Evolutionary conservation across 2,113 vertebrate genomes (phyloP).

Genomic region (Thunnus thynnus): DNA sequence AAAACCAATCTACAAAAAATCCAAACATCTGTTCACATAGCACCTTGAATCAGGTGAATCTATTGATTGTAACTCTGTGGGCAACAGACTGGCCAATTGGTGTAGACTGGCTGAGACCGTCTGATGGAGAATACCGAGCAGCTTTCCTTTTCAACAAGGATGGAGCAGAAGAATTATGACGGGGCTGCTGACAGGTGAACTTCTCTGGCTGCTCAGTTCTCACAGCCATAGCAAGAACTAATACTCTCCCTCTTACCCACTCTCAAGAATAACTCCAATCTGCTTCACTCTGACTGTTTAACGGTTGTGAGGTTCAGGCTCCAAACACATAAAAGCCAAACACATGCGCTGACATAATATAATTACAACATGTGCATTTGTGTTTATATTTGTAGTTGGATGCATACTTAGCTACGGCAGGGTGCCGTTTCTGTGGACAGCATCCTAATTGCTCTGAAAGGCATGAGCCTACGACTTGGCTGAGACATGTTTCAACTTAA

Average conservation of each 20-base stretch:
- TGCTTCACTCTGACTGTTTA: conserved; percentile 7
- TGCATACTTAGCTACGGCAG: conserved; percentile 10
- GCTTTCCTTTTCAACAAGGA: conserved; percentile 12
- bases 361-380: conserved; percentile 60
- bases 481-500: conserved; percentile 38
- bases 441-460: conserved; percentile 54
- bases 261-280: conserved; percentile 6
- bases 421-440: conserved; percentile 51
- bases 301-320: conserved; percentile 6
- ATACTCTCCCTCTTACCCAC: background rate
- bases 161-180: conserved; percentile 15
- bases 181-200: conserved; percentile 43
- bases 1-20: background rate
- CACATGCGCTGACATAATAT: conserved; percentile 45
- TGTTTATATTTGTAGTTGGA: conserved; percentile 64
- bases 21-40: background rate
- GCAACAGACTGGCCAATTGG: background rate
- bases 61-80: conserved; percentile 13
- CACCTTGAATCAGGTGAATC: conserved; percentile 8
- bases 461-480: conserved; percentile 46
- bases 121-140: conserved; percentile 1
- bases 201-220: conserved; percentile 12
- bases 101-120: background rate
- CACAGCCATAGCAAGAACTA: background rate
- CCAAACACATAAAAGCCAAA: conserved; percentile 59